phyloP scores from a whole-genome alignment of 1,140 invertebrate species.

The Drosophila elegans region DNA sequence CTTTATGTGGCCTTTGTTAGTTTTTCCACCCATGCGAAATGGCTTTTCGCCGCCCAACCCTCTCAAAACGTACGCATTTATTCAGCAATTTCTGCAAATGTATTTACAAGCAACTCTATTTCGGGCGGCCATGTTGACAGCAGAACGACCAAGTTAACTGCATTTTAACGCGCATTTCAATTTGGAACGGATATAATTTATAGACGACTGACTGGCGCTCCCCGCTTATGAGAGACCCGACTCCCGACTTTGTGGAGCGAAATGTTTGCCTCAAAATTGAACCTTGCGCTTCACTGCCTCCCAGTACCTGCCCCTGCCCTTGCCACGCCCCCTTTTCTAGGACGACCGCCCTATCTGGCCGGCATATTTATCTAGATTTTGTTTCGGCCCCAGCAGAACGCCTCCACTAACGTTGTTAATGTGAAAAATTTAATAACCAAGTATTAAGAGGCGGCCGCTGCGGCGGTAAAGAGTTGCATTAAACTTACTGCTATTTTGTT shows the following conservation, averaged over 20 bases:
- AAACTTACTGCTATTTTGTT: constrained; percentile 56
- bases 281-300: constrained; percentile 70
- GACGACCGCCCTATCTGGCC: constrained; percentile 39
- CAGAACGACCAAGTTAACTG: constrained; percentile 82
- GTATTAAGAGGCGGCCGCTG: constrained; percentile 56
- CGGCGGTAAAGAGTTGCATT: constrained; percentile 71
- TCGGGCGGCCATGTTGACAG: constrained; percentile 65
- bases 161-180: constrained; percentile 85
- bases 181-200: constrained; percentile 85
- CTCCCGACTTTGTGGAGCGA: constrained; percentile 6
- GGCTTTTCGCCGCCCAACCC: constrained; percentile 1
- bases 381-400: constrained; percentile 44
- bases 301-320: not conserved
- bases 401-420: constrained; percentile 66
- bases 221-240: constrained; percentile 51
- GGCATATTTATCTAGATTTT: constrained; percentile 82
- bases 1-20: constrained; percentile 81
- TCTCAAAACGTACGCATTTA: constrained; percentile 51
- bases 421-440: constrained; percentile 82
- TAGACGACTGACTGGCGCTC: constrained; percentile 83
- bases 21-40: constrained; percentile 64
- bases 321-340: not conserved
- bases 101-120: constrained; percentile 70
- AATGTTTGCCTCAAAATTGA: constrained; percentile 77
- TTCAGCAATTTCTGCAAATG: constrained; percentile 72